Evolutionary conservation across 2,797 vertebrate genomes (phyloP).

Genomic region (Phalanger gymnotis): DNA sequence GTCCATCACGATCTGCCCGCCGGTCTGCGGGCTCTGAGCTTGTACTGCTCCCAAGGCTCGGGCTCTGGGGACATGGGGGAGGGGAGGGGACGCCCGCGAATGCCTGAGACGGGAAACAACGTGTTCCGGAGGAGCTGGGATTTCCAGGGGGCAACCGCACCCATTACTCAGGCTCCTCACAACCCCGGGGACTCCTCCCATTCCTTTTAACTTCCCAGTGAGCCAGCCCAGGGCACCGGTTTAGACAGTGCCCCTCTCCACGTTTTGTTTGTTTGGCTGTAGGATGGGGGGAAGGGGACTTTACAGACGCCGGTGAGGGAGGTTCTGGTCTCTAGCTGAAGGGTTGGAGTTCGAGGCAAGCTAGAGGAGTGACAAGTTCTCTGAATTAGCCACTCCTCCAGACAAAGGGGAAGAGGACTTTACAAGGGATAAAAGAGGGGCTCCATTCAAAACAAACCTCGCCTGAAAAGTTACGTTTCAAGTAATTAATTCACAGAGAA

Average conservation of each 20-base stretch:
- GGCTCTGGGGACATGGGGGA: neutral
- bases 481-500: neutral
- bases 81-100: neutral
- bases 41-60: neutral
- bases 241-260: neutral
- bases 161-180: neutral
- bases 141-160: neutral
- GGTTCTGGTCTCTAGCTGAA: neutral
- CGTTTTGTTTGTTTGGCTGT: conserved; percentile 7
- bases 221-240: neutral
- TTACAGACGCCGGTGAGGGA: neutral
- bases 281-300: neutral
- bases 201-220: neutral
- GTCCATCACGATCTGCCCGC: neutral
- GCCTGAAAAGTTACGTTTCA: neutral
- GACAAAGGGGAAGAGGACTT: neutral
- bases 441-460: neutral
- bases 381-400: neutral
- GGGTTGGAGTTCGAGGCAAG: neutral
- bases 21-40: neutral
- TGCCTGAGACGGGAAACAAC: neutral
- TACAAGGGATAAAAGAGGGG: neutral
- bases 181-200: neutral
- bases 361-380: neutral
- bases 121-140: neutral